phyloP scores from a whole-genome alignment of 2,113 vertebrate species.

The Burhinus oedicnemus region DNA sequence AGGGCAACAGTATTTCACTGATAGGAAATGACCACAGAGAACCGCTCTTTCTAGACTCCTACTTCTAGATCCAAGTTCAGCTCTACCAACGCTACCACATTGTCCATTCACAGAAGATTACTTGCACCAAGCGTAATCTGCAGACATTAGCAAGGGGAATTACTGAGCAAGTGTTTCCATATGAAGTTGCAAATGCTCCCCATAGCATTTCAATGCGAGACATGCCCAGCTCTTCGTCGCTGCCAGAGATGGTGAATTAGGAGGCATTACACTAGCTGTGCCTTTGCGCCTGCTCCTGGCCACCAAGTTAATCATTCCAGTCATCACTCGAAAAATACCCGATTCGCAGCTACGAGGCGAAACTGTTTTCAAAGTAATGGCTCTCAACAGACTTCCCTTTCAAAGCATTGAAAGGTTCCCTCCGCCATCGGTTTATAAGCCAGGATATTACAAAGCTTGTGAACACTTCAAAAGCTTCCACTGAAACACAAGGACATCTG shows the following conservation, averaged over 20 bases:
- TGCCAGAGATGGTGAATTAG: background rate
- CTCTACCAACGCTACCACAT: background rate
- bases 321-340: background rate
- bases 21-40: background rate
- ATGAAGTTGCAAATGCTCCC: background rate
- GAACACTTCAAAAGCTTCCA: slow-evolving; percentile 18
- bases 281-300: background rate
- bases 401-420: background rate
- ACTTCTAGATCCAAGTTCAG: background rate
- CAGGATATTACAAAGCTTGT: background rate
- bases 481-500: background rate
- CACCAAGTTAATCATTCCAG: background rate
- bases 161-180: background rate
- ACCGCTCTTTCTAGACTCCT: background rate
- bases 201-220: background rate
- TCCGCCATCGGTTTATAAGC: background rate
- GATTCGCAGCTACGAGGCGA: background rate
- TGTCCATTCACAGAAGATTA: background rate
- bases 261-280: background rate
- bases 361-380: background rate
- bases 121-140: background rate
- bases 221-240: background rate
- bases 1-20: background rate
- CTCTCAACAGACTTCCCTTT: background rate
- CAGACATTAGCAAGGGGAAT: background rate